These are phyloP conservation scores for Falco biarmicus DNA, from an alignment of 2,797 vertebrate species.

Conservation along the genomic window DNA sequence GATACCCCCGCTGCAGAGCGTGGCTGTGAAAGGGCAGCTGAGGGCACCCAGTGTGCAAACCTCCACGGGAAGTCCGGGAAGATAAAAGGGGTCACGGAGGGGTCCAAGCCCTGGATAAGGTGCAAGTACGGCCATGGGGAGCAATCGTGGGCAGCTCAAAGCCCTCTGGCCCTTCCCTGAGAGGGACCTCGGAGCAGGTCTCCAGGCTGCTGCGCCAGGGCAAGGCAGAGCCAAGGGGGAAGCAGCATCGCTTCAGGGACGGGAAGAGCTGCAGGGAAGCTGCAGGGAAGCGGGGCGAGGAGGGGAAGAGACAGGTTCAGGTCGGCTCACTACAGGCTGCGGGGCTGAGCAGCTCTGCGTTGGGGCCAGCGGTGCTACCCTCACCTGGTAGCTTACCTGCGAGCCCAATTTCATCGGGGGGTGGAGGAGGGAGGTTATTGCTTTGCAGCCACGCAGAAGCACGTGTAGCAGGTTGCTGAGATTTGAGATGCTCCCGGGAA, in stretches of 20 bases:
- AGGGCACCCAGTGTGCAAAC: not conserved
- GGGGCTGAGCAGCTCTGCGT: not conserved
- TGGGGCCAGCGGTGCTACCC: rapidly evolving
- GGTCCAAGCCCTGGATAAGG: not conserved
- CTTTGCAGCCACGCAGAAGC: not conserved
- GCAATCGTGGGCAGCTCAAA: not conserved
- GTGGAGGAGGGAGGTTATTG: not conserved
- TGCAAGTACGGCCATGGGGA: not conserved
- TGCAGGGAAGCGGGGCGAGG: not conserved
- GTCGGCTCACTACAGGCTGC: not conserved
- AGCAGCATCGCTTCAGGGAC: not conserved
- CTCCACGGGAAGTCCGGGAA: not conserved
- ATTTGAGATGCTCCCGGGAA: not conserved
- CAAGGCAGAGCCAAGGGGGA: not conserved
- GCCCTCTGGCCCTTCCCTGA: not conserved
- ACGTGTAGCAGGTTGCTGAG: rapidly evolving
- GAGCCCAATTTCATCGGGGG: not conserved
- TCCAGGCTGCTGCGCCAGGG: not conserved
- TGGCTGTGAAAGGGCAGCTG: not conserved
- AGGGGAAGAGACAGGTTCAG: not conserved
- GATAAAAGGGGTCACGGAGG: not conserved
- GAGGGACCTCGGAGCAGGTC: not conserved
- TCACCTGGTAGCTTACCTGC: not conserved
- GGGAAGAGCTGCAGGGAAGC: not conserved
- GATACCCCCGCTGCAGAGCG: not conserved